Evolutionary conservation across 37 sponge, comb jelly and placozoan species (phyloP).

Genomic region (Eunapius fragilis): DNA sequence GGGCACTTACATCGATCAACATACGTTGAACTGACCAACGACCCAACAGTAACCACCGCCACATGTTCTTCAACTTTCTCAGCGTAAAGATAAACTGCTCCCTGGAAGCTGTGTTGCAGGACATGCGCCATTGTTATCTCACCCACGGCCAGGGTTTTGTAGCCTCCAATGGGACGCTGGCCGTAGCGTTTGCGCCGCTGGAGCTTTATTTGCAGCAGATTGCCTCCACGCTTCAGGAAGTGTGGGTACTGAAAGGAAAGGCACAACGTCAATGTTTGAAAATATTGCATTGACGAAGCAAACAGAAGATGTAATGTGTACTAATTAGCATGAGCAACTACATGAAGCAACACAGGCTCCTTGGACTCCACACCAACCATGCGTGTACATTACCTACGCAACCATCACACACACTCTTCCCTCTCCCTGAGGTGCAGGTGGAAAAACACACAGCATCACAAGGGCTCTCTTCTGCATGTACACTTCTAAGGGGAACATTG

Average conservation of each 20-base stretch:
- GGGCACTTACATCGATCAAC: background rate
- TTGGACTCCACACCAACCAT: no score
- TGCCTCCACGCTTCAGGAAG: conserved; percentile 84
- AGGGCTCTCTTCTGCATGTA: no score
- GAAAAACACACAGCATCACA: no score
- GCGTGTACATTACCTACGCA: no score
- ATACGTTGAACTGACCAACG: conserved; percentile 40
- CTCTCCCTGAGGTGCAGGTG: no score
- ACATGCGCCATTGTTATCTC: conserved; percentile 75
- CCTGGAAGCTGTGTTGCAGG: conserved; percentile 63
- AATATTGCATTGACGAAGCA: background rate
- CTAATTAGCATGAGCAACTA: background rate
- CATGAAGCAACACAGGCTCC: no score
- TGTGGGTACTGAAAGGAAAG: conserved; percentile 81
- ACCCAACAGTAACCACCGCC: conserved; percentile 58
- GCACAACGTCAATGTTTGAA: no score
- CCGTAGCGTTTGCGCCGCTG: conserved; percentile 83
- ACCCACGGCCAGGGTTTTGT: conserved; percentile 87
- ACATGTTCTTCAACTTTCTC: conserved; percentile 50
- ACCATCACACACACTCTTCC: no score
- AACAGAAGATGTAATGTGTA: background rate
- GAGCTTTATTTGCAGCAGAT: conserved; percentile 74
- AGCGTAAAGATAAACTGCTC: conserved; percentile 51
- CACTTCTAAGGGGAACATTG: no score
- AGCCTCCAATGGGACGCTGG: conserved; percentile 82